A percentile compares a stretch with the other conserved stretches of the same genome.
These are phyloP conservation scores for Tapirus terrestris DNA, from an alignment of 2,113 vertebrate species.

Conservation along the genomic window DNA sequence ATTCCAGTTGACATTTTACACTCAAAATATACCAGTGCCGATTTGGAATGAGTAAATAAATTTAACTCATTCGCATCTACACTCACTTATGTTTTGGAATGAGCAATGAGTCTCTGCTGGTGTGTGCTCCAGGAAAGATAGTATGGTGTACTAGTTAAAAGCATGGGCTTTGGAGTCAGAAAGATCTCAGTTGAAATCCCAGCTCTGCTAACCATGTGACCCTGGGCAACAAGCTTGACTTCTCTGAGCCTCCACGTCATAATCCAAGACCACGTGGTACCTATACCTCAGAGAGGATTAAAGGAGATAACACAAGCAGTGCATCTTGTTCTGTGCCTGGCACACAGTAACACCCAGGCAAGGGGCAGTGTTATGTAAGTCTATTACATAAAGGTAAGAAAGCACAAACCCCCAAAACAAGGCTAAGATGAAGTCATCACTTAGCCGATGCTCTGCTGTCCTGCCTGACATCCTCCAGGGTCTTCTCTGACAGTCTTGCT, in stretches of 20 bases:
- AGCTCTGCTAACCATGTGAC: neutral
- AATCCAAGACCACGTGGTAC: neutral
- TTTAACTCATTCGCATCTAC: slow-evolving; percentile 86
- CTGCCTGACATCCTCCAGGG: neutral
- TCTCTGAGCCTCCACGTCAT: neutral
- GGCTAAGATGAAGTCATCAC: neutral
- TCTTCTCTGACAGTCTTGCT: neutral
- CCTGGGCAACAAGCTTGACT: neutral
- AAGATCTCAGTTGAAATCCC: neutral
- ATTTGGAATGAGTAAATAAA: slow-evolving; percentile 80
- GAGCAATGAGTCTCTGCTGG: neutral
- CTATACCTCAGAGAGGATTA: neutral
- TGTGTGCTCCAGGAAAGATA: neutral
- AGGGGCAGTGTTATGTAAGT: neutral
- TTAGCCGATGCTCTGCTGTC: neutral
- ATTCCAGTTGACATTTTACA: slow-evolving; percentile 85
- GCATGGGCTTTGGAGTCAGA: neutral
- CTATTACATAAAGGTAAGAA: neutral
- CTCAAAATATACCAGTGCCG: slow-evolving; percentile 82
- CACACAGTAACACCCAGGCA: neutral
- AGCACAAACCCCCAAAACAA: neutral
- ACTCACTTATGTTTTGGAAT: slow-evolving; percentile 55
- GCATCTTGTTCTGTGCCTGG: neutral
- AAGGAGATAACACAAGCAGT: neutral
- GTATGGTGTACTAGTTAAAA: neutral